Base-by-base conservation (phyloP, 1,140 invertebrate species). In the Lordiphosa clarofinis region DNA sequence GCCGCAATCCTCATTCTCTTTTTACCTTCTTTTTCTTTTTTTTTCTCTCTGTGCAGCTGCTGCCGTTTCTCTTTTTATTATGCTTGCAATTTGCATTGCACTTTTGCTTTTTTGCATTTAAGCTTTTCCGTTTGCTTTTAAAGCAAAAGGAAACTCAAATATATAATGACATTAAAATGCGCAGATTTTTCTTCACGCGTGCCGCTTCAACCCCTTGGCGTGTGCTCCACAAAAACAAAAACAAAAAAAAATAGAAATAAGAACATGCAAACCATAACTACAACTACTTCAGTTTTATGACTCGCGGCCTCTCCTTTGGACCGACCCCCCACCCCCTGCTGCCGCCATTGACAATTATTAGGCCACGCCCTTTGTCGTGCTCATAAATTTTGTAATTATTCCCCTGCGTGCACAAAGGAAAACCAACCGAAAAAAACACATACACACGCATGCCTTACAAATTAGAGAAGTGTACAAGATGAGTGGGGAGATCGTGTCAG, bases 321-420 rank as follows among this genome's bases (percentile, higher is more conserved):
- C 48, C 12, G n/a, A n/a, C 28, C 15, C 9, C 33, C 19, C 47
- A 28, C 37, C 37, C 13, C 52, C 53, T 15, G 37, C 48, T 11
- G 43, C 57, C 48, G 28, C 63, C 68, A 84, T 82, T 82, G 76
- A 82, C 76, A 82, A 82, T 82, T 82, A 82, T 82, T 71, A 82
- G 73, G 65, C 72, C 76, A 82, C 76, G 72, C 76, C 76, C 78
- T 70, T 84, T 82, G 72, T 65, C 76, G 76, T 82, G 76, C 78
- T 84, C 78, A 82, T 82, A 82, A 76, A 82, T 82, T 79, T 82
- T 82, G 76, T 82, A 82, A 82, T 82, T 82, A 82, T 82, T 76
- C 67, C 78, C 78, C 75, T 81, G 76, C 75, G 75, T 81, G 75
- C 59, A 49, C 67, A 67, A 66, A 67, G 59, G 71, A 84, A 59